These are phyloP conservation scores for Monoplex corrugatus DNA, from an alignment of 2,888 invertebrate genomes.

Conservation along the genomic window DNA sequence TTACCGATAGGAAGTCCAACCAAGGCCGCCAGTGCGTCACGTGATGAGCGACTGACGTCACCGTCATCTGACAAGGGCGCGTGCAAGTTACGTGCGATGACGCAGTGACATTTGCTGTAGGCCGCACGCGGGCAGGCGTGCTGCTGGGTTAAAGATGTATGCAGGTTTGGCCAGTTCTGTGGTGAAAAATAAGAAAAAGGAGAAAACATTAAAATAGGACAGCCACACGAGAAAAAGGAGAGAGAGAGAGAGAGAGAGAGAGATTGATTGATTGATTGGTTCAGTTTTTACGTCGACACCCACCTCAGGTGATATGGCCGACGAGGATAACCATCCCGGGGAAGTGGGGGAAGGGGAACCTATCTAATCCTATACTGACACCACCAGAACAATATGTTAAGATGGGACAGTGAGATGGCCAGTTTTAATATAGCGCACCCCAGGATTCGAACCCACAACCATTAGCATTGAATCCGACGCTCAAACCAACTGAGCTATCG, in stretches of 20 bases:
- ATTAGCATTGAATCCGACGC: no score
- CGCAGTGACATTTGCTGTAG: conserved; percentile 38
- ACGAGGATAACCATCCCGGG: no score
- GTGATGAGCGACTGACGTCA: not conserved
- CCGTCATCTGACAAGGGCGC: not conserved
- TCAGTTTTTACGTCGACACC: no score
- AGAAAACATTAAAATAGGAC: not conserved
- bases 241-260: not conserved
- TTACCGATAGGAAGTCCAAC: conserved; percentile 32
- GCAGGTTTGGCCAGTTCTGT: conserved; percentile 27
- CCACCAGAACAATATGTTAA: no score
- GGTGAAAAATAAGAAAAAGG: not conserved
- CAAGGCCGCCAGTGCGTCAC: conserved; percentile 6
- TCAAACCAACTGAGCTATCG: no score
- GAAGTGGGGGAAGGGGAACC: no score
- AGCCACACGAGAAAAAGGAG: not conserved
- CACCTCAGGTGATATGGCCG: no score
- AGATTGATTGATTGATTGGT: not conserved
- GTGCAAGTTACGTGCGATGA: conserved; percentile 35
- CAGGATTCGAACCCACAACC: no score
- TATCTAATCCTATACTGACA: no score
- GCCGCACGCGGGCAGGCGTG: conserved; percentile 23
- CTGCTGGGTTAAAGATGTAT: not conserved
- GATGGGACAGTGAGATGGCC: no score
- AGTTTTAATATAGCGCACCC: no score